A percentile compares a stretch with the other conserved stretches of the same genome.
phyloP scores from a whole-genome alignment of 2,113 vertebrate species.

The Mesitornis unicolor region DNA sequence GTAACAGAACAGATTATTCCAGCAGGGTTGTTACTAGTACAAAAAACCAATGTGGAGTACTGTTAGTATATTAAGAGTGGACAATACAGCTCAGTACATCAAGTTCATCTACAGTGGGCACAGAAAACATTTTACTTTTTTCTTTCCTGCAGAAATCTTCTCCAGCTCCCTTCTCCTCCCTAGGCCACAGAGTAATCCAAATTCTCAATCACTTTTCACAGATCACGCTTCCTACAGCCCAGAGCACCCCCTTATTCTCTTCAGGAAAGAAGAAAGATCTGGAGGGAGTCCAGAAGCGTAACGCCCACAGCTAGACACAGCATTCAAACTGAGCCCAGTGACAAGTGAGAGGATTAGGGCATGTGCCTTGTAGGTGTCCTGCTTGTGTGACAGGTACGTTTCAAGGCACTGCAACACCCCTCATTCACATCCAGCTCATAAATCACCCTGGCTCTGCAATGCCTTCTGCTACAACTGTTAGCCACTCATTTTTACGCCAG shows the following conservation, averaged over 20 bases:
- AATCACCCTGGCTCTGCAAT: neutral
- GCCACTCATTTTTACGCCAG: neutral
- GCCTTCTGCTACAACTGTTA: neutral
- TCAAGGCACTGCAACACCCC: neutral
- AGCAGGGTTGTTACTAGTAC: neutral
- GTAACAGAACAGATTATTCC: neutral
- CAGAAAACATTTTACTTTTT: neutral
- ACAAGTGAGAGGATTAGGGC: neutral
- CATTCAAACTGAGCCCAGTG: constrained; percentile 1
- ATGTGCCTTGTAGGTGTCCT: neutral
- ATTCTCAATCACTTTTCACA: neutral
- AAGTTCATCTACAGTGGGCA: neutral
- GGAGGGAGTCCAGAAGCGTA: neutral
- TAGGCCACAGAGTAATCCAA: neutral
- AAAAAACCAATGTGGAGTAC: neutral
- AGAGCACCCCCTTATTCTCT: neutral
- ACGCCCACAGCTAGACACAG: neutral
- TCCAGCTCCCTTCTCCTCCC: neutral
- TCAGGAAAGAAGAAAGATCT: neutral
- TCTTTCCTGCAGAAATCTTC: neutral
- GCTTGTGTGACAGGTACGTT: neutral
- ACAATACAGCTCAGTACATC: neutral
- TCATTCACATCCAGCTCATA: neutral
- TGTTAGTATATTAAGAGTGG: neutral
- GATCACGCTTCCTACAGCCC: neutral